phyloP scores from a whole-genome alignment of 2,888 invertebrate genomes.

The Blastobasis lacticolella region DNA sequence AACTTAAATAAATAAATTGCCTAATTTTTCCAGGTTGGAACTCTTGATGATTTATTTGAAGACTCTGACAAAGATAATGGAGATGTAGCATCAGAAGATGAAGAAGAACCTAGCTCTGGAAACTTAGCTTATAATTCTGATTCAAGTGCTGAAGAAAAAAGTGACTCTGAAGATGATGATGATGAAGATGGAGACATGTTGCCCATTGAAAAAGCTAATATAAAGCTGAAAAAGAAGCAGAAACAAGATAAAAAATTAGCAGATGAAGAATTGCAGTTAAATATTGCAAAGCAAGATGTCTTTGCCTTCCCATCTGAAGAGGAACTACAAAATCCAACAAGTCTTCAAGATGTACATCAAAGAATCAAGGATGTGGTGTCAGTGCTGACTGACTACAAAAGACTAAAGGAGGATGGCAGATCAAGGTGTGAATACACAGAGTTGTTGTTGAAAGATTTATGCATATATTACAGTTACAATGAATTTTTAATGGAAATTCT shows the following conservation, averaged over 20 bases:
- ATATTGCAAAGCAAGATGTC: constrained; percentile 82
- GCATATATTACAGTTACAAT: constrained; percentile 97
- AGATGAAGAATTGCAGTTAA: constrained; percentile 87
- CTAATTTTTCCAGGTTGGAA: constrained; percentile 48
- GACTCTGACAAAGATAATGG: constrained; percentile 59
- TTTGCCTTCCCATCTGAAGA: constrained; percentile 87
- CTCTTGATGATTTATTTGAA: constrained; percentile 69
- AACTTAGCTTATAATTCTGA: constrained; percentile 52
- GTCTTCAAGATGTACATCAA: constrained; percentile 89
- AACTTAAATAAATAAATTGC: no score
- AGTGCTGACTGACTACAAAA: constrained; percentile 87
- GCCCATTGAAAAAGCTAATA: constrained; percentile 90
- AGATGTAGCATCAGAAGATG: constrained; percentile 44
- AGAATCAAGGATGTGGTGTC: constrained; percentile 89
- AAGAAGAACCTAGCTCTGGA: constrained; percentile 29
- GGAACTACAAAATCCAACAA: constrained; percentile 80
- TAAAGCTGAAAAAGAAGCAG: constrained; percentile 83
- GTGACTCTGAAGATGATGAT: constrained; percentile 32
- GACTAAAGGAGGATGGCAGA: constrained; percentile 78
- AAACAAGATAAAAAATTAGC: constrained; percentile 80
- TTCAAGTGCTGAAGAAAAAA: constrained; percentile 44
- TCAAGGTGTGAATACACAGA: constrained; percentile 87
- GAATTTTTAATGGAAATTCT: constrained; percentile 94
- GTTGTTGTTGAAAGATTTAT: constrained; percentile 88
- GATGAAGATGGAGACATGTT: constrained; percentile 80